Conservation (phyloP, 1,140 invertebrate genomes). For the Zaprionus lachaisei region DNA sequence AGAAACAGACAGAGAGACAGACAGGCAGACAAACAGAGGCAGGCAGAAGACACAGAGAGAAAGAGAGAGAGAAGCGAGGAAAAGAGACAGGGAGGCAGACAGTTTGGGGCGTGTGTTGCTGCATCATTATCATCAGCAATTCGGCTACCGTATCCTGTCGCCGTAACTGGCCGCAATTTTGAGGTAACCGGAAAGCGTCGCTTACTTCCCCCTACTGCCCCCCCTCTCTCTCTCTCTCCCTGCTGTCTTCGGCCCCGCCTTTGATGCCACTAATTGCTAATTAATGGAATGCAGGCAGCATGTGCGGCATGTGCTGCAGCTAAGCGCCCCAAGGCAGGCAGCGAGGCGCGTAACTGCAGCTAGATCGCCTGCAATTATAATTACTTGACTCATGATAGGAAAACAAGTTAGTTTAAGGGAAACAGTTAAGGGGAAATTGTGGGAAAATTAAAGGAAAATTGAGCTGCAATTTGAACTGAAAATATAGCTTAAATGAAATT, state of each 20-base stretch:
- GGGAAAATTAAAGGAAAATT: background rate
- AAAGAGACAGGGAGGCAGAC: background rate
- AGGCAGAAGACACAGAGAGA: background rate
- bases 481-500: too few relatives aligned
- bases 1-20: too few relatives aligned
- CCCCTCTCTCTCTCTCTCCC: background rate
- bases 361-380: background rate
- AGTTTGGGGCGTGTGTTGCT: background rate
- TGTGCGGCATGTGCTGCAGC: constrained; percentile 36
- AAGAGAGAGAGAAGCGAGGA: too few relatives aligned
- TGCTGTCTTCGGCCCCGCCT: constrained; percentile 32
- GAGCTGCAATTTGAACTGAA: background rate
- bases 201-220: background rate
- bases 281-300: constrained; percentile 74
- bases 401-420: background rate
- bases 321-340: background rate
- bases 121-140: background rate
- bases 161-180: background rate
- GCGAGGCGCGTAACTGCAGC: background rate
- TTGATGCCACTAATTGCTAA: constrained; percentile 79
- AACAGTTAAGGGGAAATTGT: background rate
- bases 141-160: constrained; percentile 12
- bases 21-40: background rate
- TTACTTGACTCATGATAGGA: background rate
- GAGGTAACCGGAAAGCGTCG: constrained; percentile 7